These are phyloP conservation scores for Hypomecis punctinalis DNA, from an alignment of 2,888 invertebrate species.

Conservation along the genomic window DNA sequence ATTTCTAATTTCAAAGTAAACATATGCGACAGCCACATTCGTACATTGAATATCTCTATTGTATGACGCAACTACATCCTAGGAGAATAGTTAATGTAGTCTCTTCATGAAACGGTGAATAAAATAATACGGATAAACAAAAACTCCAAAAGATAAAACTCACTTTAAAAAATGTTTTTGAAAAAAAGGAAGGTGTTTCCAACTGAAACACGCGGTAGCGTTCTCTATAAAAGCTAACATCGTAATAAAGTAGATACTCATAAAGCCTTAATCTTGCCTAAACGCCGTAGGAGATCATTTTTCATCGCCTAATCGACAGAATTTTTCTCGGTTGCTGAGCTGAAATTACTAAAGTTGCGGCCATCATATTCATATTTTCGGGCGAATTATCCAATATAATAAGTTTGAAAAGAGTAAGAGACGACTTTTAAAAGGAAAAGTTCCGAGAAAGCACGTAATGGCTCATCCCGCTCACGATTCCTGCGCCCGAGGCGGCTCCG, in stretches of 20 bases:
- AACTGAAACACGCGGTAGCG: constrained; percentile 3
- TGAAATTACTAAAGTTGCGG: constrained; percentile 79
- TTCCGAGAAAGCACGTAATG: constrained; percentile 82
- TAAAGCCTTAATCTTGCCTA: constrained; percentile 44
- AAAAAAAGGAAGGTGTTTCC: constrained; percentile 1
- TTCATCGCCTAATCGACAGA: constrained; percentile 71
- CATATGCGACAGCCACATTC: constrained; percentile 3
- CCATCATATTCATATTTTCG: constrained; percentile 81
- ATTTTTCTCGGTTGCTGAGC: constrained; percentile 65
- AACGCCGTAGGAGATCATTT: constrained; percentile 70
- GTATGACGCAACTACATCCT: background rate
- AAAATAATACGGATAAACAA: background rate
- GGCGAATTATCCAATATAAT: constrained; percentile 82
- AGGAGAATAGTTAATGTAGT: background rate
- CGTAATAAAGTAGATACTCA: constrained; percentile 38
- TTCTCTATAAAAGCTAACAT: constrained; percentile 27
- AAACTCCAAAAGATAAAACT: background rate
- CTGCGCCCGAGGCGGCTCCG: constrained; percentile 78
- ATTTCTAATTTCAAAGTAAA: constrained; percentile 27
- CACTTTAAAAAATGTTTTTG: background rate
- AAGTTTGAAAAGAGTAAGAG: constrained; percentile 83
- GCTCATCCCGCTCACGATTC: constrained; percentile 83
- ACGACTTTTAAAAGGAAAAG: constrained; percentile 84
- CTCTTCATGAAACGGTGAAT: background rate
- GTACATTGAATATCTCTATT: constrained; percentile 4